Evolutionary conservation across 2,113 vertebrate genomes (phyloP).

Genomic region (Pseudorasbora parva): DNA sequence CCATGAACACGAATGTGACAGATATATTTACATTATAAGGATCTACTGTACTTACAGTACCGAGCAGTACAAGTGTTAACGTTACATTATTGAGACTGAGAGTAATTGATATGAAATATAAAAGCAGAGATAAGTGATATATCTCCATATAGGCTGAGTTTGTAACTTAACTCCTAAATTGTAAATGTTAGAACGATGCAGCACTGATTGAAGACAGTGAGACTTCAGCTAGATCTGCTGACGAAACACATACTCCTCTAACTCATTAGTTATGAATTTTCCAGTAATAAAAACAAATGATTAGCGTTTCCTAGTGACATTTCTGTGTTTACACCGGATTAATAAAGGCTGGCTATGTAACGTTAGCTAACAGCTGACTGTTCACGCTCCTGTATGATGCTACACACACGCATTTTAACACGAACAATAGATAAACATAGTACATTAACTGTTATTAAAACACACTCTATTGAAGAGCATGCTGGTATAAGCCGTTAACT

Average conservation of each 20-base stretch:
- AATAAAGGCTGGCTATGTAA: not conserved
- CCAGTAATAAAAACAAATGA: not conserved
- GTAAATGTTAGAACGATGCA: not conserved
- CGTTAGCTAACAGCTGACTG: not conserved
- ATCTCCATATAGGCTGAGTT: not conserved
- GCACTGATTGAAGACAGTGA: not conserved
- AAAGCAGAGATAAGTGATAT: not conserved
- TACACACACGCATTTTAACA: not conserved
- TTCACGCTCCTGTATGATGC: slow-evolving; percentile 2
- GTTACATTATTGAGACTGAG: not conserved
- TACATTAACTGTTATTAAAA: not conserved
- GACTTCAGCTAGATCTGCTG: not conserved
- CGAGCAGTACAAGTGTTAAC: not conserved
- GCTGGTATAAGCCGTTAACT: slow-evolving; percentile 56
- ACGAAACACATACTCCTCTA: not conserved
- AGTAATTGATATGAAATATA: no score
- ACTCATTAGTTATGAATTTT: not conserved
- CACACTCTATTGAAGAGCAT: not conserved
- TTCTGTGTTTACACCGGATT: not conserved
- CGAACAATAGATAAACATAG: not conserved
- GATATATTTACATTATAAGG: no score
- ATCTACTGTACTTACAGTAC: not conserved
- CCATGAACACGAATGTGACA: no score
- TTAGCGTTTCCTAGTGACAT: not conserved
- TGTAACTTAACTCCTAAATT: not conserved